Base-by-base conservation (phyloP, 2,888 invertebrate species). In the Lordiphosa fenestrarum region DNA sequence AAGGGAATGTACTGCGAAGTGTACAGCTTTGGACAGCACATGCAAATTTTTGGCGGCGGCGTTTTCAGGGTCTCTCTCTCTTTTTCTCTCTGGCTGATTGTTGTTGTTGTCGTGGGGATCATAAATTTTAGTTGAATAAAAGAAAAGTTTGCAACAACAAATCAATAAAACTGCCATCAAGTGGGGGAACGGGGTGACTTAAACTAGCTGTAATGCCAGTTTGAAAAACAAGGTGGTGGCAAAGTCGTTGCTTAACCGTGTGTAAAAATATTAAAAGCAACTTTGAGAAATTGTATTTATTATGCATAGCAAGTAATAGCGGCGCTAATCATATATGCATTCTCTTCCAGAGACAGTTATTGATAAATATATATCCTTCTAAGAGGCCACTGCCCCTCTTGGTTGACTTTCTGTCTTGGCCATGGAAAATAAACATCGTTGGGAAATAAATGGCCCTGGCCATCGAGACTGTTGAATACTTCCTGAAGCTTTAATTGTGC, bases 151-250 rank as follows among this genome's bases (percentile, higher is more conserved):
- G 53, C 49, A 66, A 66, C 72, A 81, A 69, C 73, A 73, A 84
- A 76, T 76, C 76, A 84, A 84, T 76, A 77, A 84, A 76, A 77
- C 60, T 63, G 74, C 78, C 78, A 65, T 77, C 66, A 81, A 69
- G 70, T 64, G 25, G 19, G 15, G 19, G 19, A 3, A 19, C 6
- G 25, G 25, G 63, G 62, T 42, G 47, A 55, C 35, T 54, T 51
- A 56, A 72, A 76, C 84, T 73, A 84, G 67, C 74, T 21, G 40
- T 53, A 57, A 42, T 48, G 69, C 41, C 58, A 53, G 46, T 59
- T 69, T 37, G 30, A 30, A 46, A 40, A 75, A 72, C 69, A 63
- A 55, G 60, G 35, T 59, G 60, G 35, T 38, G 53, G 53, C 54
- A 46, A 53, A 56, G 53, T 52, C 42, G 35, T 48, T 62, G 56